A percentile compares a stretch with the other conserved stretches of the same genome.
Evolutionary conservation across 2,797 vertebrate species (phyloP).

Genomic region (Lates japonicus): DNA sequence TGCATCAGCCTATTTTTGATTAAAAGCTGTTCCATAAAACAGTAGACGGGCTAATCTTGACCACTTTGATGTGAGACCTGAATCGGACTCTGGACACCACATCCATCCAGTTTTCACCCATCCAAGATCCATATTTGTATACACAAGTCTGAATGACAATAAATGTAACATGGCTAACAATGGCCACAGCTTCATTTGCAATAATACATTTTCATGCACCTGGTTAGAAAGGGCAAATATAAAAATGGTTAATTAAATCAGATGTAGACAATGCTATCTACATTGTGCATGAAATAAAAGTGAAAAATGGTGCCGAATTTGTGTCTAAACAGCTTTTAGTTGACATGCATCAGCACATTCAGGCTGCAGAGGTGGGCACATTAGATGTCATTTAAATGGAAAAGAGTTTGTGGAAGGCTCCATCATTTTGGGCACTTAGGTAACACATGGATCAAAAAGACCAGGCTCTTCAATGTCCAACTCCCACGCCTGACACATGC

Average conservation of each 20-base stretch:
- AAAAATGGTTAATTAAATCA: neutral
- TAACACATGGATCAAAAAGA: slow-evolving; percentile 53
- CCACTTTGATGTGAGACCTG: neutral
- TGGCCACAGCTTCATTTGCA: neutral
- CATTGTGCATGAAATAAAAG: neutral
- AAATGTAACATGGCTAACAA: too few relatives aligned
- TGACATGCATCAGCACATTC: neutral
- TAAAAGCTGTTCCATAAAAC: neutral
- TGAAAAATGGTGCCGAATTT: slow-evolving; percentile 9
- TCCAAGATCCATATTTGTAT: too few relatives aligned
- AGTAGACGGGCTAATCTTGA: neutral
- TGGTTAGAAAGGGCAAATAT: neutral
- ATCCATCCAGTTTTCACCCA: too few relatives aligned
- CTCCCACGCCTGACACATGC: slow-evolving; percentile 52
- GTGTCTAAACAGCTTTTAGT: slow-evolving; percentile 14
- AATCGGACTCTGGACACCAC: too few relatives aligned
- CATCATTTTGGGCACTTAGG: slow-evolving; percentile 24
- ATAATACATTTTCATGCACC: neutral
- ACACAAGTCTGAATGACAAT: too few relatives aligned
- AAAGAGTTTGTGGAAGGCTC: slow-evolving; percentile 20
- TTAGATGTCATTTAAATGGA: slow-evolving; percentile 35
- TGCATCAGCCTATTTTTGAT: neutral
- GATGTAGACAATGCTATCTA: neutral
- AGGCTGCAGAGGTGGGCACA: slow-evolving; percentile 33
- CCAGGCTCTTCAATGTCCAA: slow-evolving; percentile 34